Evolutionary conservation across 2,113 vertebrate species (phyloP), one percentile per base, ranked within the genome.

Genomic region (Cavia porcellus): DNA sequence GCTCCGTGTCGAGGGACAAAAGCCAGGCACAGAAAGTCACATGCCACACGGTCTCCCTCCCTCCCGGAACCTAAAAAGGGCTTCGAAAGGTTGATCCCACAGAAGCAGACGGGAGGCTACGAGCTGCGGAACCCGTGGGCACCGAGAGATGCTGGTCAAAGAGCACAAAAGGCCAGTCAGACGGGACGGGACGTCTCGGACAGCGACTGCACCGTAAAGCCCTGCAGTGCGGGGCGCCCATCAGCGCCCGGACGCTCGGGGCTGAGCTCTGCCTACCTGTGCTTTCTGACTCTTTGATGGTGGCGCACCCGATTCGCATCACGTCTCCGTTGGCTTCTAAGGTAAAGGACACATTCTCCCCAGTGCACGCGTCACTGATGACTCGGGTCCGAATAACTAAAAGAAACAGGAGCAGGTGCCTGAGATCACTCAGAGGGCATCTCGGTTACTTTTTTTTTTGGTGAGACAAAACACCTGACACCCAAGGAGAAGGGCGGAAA

Each of bases 371-470:
- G 5, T 93, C 61, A 25, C 50, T 35, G 15, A 98, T 93, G 9
- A 97, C 81, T 94, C 90, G 97, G 86, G 95, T 97, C 22, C 97
- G 74, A 0, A 98, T 89, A 1, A 92, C 98, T 98, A 30, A 80
- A 90, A 75, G 42, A 90, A 25, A 97, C 86, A 68, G 12, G 0
- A 47, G 20, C 45, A 13, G 28, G 50, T 45, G 13, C 19, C 3
- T 35, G 50, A 15, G 1, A 10, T 75, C 70, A 38, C 52, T 35
- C 6, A 38, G 57, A 81, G 89, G 81, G 42, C 17, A 7, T 20
- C 68, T 70, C 3, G 3, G 68, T 28, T 62, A 11, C 61, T 20
- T n/a, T 38, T 3, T 70, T 70, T 3, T 70, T 70, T 70, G 68
- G 17, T 20, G 68, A n/a, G 17, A 70, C 68, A 70, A n/a, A n/a